Evolutionary conservation across 2,797 vertebrate genomes (phyloP).

Genomic region (Heliangelus exortis): DNA sequence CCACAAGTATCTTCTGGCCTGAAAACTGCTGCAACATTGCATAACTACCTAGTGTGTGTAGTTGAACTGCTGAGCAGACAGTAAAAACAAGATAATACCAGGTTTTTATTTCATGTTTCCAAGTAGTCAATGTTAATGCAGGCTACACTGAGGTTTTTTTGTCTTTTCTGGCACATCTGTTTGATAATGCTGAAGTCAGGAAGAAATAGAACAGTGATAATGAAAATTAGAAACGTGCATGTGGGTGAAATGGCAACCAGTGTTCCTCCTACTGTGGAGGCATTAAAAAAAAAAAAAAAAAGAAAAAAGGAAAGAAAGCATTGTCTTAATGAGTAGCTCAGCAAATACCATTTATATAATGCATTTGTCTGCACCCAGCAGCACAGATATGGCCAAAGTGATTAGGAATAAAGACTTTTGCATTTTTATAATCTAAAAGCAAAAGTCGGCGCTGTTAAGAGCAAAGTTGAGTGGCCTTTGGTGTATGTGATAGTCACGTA

Average conservation of each 20-base stretch:
- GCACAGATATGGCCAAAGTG: background rate
- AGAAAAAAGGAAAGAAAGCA: fast-evolving
- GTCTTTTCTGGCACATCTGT: background rate
- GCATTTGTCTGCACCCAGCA: background rate
- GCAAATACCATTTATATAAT: background rate
- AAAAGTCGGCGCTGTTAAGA: background rate
- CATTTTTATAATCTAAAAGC: background rate
- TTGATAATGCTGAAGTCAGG: background rate
- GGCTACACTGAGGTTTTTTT: background rate
- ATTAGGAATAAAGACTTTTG: background rate
- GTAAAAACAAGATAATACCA: background rate
- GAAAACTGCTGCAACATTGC: background rate
- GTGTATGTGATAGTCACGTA: background rate
- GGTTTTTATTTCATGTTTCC: background rate
- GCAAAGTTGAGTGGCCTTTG: background rate
- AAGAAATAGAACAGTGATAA: background rate
- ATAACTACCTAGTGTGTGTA: background rate
- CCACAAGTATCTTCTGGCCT: background rate
- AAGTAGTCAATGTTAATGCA: background rate
- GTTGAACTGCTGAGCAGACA: background rate
- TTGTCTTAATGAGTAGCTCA: background rate
- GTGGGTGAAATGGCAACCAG: background rate
- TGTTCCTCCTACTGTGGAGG: background rate
- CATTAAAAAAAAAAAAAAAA: background rate
- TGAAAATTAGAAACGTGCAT: background rate